Percentiles rank a stretch among this genome's conserved stretches.
These are phyloP conservation scores for Heteromyza rotundicornis DNA, from an alignment of 2,888 invertebrate genomes.

Conservation along the genomic window DNA sequence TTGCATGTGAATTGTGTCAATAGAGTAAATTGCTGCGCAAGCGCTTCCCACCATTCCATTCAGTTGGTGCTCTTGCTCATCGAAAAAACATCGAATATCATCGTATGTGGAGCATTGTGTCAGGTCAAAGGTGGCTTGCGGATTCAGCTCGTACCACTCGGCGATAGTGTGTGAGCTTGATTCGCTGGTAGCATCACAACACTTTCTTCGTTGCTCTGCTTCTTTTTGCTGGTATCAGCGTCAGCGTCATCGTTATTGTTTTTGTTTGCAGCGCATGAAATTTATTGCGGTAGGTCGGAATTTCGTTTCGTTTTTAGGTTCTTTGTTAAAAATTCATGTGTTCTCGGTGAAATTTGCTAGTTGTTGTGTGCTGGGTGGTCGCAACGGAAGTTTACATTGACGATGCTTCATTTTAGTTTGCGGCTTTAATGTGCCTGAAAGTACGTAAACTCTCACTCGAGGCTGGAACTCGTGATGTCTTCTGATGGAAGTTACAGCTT, in stretches of 20 bases:
- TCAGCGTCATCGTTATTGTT: slow-evolving; percentile 18
- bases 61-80: no score
- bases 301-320: slow-evolving; percentile 25
- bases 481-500: no score
- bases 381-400: no score
- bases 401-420: no score
- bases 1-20: not conserved
- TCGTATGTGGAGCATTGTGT: slow-evolving; percentile 56
- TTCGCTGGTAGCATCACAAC: not conserved
- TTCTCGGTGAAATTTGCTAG: no score
- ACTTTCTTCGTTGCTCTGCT: slow-evolving; percentile 11
- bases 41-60: no score
- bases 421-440: no score
- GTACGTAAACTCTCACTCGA: no score
- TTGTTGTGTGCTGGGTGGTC: no score
- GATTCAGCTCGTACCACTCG: not conserved
- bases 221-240: slow-evolving; percentile 15
- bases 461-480: no score
- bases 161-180: not conserved
- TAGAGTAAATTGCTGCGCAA: no score
- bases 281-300: slow-evolving; percentile 57
- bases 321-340: no score
- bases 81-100: slow-evolving; percentile 38
- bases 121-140: slow-evolving; percentile 42
- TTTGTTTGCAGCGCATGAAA: slow-evolving; percentile 32